Conservation (phyloP, 1,140 invertebrate species). For the Pseudomyrmex flavicornis region DNA sequence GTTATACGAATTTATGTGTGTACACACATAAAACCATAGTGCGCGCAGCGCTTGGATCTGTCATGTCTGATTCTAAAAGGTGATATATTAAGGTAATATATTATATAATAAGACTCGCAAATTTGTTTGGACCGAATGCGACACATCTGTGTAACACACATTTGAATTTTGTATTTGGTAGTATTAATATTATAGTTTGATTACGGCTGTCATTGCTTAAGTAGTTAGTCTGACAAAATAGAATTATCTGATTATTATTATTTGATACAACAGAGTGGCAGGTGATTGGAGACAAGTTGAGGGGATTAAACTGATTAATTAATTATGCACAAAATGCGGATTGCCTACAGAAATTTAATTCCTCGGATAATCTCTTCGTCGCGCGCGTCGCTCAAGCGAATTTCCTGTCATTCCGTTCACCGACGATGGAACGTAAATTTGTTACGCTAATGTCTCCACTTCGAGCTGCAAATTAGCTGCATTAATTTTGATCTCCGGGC, state of each 20-base stretch:
- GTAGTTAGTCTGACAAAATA: background rate
- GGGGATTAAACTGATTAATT: conserved; percentile 38
- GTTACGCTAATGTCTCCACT: conserved; percentile 48
- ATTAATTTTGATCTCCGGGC: conserved; percentile 55
- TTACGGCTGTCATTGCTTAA: background rate
- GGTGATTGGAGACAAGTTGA: background rate
- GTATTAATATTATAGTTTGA: too few species aligned
- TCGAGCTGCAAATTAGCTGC: conserved; percentile 54
- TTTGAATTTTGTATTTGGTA: too few species aligned
- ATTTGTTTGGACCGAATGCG: background rate
- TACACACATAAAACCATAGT: too few species aligned
- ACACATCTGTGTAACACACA: background rate
- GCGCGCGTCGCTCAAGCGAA: conserved; percentile 35
- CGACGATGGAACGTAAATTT: conserved; percentile 50
- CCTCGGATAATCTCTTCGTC: conserved; percentile 37
- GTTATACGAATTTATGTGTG: too few species aligned
- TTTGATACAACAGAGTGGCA: background rate
- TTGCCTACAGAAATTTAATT: conserved; percentile 46
- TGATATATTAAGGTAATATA: too few species aligned
- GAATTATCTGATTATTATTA: background rate
- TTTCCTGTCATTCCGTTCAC: conserved; percentile 46
- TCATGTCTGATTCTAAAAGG: too few species aligned
- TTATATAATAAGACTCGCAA: too few species aligned
- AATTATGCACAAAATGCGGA: conserved; percentile 19
- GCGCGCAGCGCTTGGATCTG: too few species aligned